Evolutionary conservation across 2,888 invertebrate genomes (phyloP).

Genomic region (Phyllotreta striolata): DNA sequence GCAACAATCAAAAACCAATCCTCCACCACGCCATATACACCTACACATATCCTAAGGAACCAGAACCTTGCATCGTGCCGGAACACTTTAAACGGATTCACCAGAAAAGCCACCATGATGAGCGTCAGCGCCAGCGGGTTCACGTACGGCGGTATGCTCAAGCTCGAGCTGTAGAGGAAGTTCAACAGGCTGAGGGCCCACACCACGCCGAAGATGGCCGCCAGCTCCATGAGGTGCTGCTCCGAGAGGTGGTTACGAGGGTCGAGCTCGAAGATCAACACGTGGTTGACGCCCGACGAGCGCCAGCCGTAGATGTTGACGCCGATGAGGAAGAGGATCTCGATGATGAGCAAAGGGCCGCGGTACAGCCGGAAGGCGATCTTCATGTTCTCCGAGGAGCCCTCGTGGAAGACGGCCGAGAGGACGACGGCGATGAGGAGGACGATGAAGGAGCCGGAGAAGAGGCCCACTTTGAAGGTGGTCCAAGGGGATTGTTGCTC

Average conservation of each 20-base stretch:
- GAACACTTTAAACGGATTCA: conserved; percentile 81
- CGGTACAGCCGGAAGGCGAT: conserved; percentile 81
- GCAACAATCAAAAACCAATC: conserved; percentile 7
- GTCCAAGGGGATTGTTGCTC: conserved; percentile 85
- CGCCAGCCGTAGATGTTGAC: conserved; percentile 85
- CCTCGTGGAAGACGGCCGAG: conserved; percentile 67
- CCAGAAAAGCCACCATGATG: conserved; percentile 72
- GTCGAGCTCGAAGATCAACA: conserved; percentile 83
- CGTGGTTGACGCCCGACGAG: conserved; percentile 83
- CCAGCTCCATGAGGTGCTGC: conserved; percentile 79
- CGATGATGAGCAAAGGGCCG: conserved; percentile 78
- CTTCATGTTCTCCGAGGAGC: conserved; percentile 66
- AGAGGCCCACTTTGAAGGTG: conserved; percentile 85
- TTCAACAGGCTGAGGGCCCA: conserved; percentile 74
- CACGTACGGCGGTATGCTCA: conserved; percentile 79
- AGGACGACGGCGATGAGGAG: conserved; percentile 75
- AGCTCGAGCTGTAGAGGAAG: conserved; percentile 71
- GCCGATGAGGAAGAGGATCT: conserved; percentile 79
- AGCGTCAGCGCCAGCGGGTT: conserved; percentile 76
- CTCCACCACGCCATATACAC: conserved; percentile 36
- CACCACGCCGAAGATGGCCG: conserved; percentile 77
- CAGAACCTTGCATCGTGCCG: conserved; percentile 80
- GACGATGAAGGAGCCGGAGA: conserved; percentile 82
- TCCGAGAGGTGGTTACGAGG: conserved; percentile 79
- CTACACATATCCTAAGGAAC: conserved; percentile 71